These are phyloP conservation scores for Solen grandis DNA, from an alignment of 1,140 invertebrate genomes.

Conservation along the genomic window DNA sequence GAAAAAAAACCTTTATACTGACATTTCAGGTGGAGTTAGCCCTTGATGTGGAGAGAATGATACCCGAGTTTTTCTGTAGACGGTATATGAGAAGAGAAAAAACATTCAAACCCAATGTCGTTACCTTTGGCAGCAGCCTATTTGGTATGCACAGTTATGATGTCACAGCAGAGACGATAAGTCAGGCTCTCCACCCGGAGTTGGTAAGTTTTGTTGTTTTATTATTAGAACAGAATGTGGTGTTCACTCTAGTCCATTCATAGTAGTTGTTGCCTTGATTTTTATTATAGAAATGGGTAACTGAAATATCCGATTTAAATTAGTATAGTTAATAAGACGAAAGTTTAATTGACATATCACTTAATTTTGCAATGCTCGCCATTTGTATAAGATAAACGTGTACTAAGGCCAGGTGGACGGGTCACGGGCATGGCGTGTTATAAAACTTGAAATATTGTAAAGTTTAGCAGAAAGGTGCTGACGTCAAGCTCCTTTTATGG, in stretches of 20 bases:
- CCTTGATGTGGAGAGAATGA: conserved; percentile 81
- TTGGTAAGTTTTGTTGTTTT: conserved; percentile 65
- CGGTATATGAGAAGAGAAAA: conserved; percentile 74
- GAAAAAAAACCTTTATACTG: too few relatives aligned
- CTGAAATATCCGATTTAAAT: neutral
- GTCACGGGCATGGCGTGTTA: too few relatives aligned
- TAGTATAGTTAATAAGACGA: neutral
- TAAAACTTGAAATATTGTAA: too few relatives aligned
- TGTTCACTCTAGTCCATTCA: neutral
- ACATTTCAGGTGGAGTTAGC: conserved; percentile 81
- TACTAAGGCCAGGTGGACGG: too few relatives aligned
- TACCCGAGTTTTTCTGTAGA: conserved; percentile 78
- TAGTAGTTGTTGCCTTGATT: neutral
- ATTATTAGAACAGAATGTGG: neutral
- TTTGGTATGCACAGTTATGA: conserved; percentile 63
- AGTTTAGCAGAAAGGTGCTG: too few relatives aligned
- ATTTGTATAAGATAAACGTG: too few relatives aligned
- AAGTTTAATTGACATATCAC: neutral
- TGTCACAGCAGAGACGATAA: conserved; percentile 68
- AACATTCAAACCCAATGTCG: conserved; percentile 78
- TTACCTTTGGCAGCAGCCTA: conserved; percentile 59
- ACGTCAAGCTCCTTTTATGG: too few relatives aligned
- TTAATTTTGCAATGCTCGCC: too few relatives aligned
- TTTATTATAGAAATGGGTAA: neutral
- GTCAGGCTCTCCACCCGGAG: conserved; percentile 77